Evolutionary conservation across 2,888 invertebrate species (phyloP), one percentile per base, ranked within the genome.

Genomic region (Lasioglossum villosulum): DNA sequence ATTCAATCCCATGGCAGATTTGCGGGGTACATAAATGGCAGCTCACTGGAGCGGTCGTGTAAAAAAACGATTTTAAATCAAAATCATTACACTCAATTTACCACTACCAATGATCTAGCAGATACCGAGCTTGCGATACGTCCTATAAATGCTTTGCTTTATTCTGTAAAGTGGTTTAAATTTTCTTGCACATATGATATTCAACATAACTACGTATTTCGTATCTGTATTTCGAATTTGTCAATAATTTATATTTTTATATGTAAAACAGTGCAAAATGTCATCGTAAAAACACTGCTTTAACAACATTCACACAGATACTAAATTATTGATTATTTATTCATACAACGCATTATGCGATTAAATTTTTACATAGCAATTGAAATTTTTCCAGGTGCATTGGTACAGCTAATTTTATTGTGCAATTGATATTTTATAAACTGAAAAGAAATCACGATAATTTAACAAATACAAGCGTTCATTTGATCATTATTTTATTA

Each of bases 1-100:
- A 78, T 78, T 78, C 56, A 78, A 52, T 71, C 16, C 42, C 42
- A 8, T 6, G 10, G n/a, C 37, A 23, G 66, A 37, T 82, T 83
- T 72, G 45, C 66, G 72, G 39, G 1, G 56, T 45, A 83, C 34
- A 75, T 52, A 83, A 30, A 56, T 23, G 37, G 4, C 23, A 39
- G 37, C 39, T 23, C n/a, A 68, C 8, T 23, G 30, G 19, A 68
- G 23, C n/a, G 68, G 0, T 4, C 34, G 66, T 23, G 1, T 34
- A 37, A 39, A 68, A 68, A 37, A 68, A 37, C 23, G 10, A 4
- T 68, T 68, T 68, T 39, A 12, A 68, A 37, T 39, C 1, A 19
- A 39, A 68, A 68, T 37, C 68, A 19, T 14, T 37, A 14, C 34
- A 23, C 19, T 4, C 30, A 30, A 34, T 30, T 14, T 30, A 34